phyloP scores from a whole-genome alignment of 2,888 invertebrate species.

The Stomorhina lunata region DNA sequence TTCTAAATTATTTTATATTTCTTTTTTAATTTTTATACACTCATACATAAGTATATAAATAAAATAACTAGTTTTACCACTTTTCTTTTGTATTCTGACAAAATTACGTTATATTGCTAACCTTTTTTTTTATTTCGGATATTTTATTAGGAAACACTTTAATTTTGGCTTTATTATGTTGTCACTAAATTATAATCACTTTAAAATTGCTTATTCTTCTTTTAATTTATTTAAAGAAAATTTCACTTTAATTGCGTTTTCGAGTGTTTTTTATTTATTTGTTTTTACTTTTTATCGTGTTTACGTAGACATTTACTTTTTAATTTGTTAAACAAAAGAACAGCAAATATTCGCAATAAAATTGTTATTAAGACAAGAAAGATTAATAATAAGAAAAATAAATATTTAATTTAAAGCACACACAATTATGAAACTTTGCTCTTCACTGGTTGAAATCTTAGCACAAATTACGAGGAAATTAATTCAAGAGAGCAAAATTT shows the following conservation, averaged over 20 bases:
- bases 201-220: neutral
- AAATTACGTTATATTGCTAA: constrained; percentile 53
- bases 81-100: constrained; percentile 41
- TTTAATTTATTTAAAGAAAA: neutral
- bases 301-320: too few species aligned
- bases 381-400: constrained; percentile 8
- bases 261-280: constrained; percentile 19
- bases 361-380: neutral
- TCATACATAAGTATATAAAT: constrained; percentile 4
- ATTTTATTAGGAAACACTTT: constrained; percentile 22
- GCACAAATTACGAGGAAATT: constrained; percentile 15
- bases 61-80: constrained; percentile 62
- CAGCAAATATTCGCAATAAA: constrained; percentile 6
- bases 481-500: too few species aligned
- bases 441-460: constrained; percentile 10
- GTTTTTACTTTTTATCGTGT: constrained; percentile 36
- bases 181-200: constrained; percentile 34
- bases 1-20: constrained; percentile 19
- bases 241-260: constrained; percentile 38
- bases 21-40: neutral
- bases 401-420: constrained; percentile 5
- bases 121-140: constrained; percentile 44
- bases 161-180: constrained; percentile 36
- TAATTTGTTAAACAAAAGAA: constrained; percentile 37
- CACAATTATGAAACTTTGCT: constrained; percentile 2